Base-by-base conservation (phyloP, 1,140 invertebrate genomes). In the Drosophila lini region DNA sequence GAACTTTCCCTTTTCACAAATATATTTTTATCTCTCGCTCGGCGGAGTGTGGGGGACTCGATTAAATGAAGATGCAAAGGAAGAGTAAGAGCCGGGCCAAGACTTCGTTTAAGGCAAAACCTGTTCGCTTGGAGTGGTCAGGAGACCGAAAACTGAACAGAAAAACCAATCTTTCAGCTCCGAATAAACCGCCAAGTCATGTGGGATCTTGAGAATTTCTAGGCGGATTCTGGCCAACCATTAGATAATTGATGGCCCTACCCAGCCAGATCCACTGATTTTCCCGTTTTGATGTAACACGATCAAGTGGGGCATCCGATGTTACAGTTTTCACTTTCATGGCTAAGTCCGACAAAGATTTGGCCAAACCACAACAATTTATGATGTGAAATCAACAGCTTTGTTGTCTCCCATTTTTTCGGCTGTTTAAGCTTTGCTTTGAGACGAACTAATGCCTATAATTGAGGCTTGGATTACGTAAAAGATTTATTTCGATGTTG, bases 1-100 rank as follows among this genome's bases (percentile, higher is more conserved):
- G 84, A 80, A 88, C 83, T 88, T 88, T 88, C 83, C 83, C 83
- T 88, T 88, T 85, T 86, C 55, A 65, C 59, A 50, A 63, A 76
- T 53, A 65, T 64, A 78, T 68, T 64, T 80, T 57, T 61, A 73
- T 71, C 69, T 58, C 28, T 25, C 28, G 41, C 59, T n/a, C 25
- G 19, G 25, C 19, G n/a, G 64, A 32, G 34, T 68, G 52, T 52
- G 57, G 67, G 62, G 61, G 62, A 47, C 48, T 70, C 59, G 53
- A 65, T 84, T 86, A 75, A 86, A 86, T 83, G 83, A 86, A 86
- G 83, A 86, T 88, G 80, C 83, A 77, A 86, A 86, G 80, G 83
- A 83, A 63, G 82, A 85, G 81, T 68, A 73, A 81, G 75, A 85
- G 82, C 64, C 74, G 78, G 75, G 81, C 64, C 78, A 83, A 55